Evolutionary conservation across 2,888 invertebrate species (phyloP), one percentile per base, ranked within the genome.

Genomic region (Biston stratarius): DNA sequence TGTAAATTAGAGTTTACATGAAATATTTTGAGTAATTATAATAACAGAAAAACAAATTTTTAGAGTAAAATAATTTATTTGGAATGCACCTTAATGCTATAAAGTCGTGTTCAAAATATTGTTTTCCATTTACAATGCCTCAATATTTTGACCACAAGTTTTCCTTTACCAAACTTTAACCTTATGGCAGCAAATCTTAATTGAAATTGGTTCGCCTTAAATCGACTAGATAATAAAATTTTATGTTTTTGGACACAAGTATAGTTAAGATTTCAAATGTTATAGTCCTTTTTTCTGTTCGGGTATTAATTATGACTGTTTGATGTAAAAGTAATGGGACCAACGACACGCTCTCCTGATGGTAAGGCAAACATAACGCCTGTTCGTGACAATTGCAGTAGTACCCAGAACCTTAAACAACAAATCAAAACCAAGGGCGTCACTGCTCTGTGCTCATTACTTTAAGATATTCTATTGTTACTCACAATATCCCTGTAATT

Each of bases 61-160:
- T 71, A 42, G 45, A 60, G 48, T 72, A 76, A 82, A 65, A 83
- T 82, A 81, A 81, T 84, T 84, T 85, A 80, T 83, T 85, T 77
- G 67, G 63, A 64, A 60, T 63, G 62, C 65, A 77, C 10, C 74
- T 65, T 69, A 72, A 47, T 71, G 71, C 70, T 75, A 72, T 70
- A 63, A 77, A 83, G 84, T 94, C 93, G 93, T 93, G 93, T 84
- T 86, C 88, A 88, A 88, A 92, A 92, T 93, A 89, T 83, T 87
- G 86, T 79, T 64, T 61, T 68, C 40, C n/a, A 40, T 52, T 53
- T 67, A 78, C 88, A 89, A 86, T 74, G 93, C 93, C 83, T 87
- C 88, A 89, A 86, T 74, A 93, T 94, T 83, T 87, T 85, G 91
- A 81, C 85, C 94, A 94, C 93, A 94, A 94, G 86, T 83, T 79